Conservation (phyloP, 1,140 invertebrate species). For the Bombus consobrinus region DNA sequence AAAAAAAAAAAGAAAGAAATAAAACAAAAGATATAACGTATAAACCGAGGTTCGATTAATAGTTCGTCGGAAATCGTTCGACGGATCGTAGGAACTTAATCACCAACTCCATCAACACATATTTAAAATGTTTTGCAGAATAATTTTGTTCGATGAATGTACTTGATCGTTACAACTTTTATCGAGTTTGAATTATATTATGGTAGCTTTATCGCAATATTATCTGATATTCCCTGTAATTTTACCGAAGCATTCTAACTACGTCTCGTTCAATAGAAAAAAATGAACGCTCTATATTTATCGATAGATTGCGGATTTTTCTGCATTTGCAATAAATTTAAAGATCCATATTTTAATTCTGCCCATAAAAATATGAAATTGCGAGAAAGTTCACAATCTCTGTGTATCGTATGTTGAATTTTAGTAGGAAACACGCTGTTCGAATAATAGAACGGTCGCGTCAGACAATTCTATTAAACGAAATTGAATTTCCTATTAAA, state of each 20-base stretch:
- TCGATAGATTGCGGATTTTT: too few species aligned
- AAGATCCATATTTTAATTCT: too few species aligned
- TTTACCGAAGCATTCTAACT: neutral
- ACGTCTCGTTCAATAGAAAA: neutral
- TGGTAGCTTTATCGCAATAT: neutral
- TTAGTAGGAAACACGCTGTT: neutral
- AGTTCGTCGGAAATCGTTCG: neutral
- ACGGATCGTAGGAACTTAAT: neutral
- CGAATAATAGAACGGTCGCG: neutral
- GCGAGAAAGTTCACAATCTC: accelerated
- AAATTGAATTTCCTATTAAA: too few species aligned
- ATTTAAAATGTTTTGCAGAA: neutral
- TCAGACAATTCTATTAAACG: too few species aligned
- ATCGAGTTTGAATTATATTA: neutral
- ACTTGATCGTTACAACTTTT: neutral
- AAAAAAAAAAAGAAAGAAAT: neutral
- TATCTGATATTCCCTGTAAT: neutral
- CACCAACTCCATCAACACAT: neutral
- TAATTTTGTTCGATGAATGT: neutral
- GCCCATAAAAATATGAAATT: too few species aligned
- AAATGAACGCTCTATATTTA: neutral
- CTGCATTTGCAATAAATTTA: too few species aligned
- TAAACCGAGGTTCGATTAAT: neutral
- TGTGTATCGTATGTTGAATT: neutral
- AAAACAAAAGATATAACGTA: neutral